A percentile compares a stretch with the other conserved stretches of the same genome.
These are phyloP conservation scores for Chlamydotis undulata DNA, from an alignment of 2,113 vertebrate species.

Conservation along the genomic window DNA sequence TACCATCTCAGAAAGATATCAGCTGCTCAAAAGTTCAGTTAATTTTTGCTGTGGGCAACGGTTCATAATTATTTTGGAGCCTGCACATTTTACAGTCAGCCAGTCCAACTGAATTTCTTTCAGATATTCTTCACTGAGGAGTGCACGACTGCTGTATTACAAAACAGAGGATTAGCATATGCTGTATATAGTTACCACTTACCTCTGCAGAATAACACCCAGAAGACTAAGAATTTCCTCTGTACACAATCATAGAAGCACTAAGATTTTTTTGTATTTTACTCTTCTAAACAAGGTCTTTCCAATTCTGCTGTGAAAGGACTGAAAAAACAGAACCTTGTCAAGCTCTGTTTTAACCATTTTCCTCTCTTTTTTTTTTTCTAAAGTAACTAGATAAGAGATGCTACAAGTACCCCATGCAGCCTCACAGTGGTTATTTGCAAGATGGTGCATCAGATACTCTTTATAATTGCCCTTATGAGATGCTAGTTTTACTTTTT, in stretches of 20 bases:
- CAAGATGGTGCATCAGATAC: not conserved
- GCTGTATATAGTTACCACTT: not conserved
- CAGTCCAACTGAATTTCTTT: not conserved
- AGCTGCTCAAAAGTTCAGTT: not conserved
- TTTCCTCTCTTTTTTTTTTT: not conserved
- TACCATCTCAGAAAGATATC: not conserved
- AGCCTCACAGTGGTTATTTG: not conserved
- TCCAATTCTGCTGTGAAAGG: not conserved
- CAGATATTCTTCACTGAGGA: not conserved
- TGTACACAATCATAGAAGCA: not conserved
- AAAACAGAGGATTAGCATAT: not conserved
- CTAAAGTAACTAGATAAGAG: not conserved
- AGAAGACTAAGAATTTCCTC: not conserved
- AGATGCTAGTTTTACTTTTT: not conserved
- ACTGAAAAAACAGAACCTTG: not conserved
- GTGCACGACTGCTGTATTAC: not conserved
- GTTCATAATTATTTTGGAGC: not conserved
- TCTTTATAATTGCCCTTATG: not conserved
- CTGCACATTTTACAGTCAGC: not conserved
- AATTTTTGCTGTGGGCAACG: not conserved
- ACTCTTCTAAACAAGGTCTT: not conserved
- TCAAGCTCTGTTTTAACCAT: not conserved
- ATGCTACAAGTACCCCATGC: not conserved
- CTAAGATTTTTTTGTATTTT: not conserved
- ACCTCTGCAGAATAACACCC: not conserved